Percentiles rank a stretch among this genome's conserved stretches.
These are phyloP conservation scores for Terrapene triunguis DNA, from an alignment of 2,113 vertebrate genomes.

Conservation along the genomic window DNA sequence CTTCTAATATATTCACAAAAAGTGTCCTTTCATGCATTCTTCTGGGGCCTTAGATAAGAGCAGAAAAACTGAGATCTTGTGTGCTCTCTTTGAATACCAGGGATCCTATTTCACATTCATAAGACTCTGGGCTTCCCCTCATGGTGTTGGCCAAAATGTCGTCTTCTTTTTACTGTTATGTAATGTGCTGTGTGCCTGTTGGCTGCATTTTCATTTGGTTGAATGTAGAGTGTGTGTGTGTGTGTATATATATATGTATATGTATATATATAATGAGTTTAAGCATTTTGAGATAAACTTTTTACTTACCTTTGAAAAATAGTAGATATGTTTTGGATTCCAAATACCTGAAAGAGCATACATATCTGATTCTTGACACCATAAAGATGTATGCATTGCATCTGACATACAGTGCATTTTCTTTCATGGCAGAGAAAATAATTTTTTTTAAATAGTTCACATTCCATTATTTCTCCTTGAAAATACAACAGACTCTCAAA, in stretches of 20 bases:
- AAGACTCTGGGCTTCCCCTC: neutral
- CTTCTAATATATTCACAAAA: neutral
- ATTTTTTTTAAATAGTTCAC: neutral
- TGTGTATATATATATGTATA: no score
- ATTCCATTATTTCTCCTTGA: neutral
- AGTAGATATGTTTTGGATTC: neutral
- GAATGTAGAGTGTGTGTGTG: neutral
- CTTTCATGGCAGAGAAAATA: neutral
- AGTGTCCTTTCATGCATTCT: neutral
- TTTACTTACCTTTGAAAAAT: neutral
- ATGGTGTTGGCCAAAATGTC: neutral
- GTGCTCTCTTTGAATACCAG: neutral
- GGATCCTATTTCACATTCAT: neutral
- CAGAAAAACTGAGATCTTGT: neutral
- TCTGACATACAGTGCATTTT: neutral
- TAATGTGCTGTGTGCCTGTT: neutral
- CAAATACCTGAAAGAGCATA: neutral
- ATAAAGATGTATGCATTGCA: neutral
- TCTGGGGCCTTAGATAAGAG: neutral
- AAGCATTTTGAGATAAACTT: neutral
- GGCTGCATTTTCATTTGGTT: neutral
- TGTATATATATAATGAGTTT: neutral
- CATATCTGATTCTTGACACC: neutral
- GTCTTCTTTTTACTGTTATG: neutral
- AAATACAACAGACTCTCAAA: neutral